Evolutionary conservation across 2,888 invertebrate genomes (phyloP).

Genomic region (Hyposoter dolosus): DNA sequence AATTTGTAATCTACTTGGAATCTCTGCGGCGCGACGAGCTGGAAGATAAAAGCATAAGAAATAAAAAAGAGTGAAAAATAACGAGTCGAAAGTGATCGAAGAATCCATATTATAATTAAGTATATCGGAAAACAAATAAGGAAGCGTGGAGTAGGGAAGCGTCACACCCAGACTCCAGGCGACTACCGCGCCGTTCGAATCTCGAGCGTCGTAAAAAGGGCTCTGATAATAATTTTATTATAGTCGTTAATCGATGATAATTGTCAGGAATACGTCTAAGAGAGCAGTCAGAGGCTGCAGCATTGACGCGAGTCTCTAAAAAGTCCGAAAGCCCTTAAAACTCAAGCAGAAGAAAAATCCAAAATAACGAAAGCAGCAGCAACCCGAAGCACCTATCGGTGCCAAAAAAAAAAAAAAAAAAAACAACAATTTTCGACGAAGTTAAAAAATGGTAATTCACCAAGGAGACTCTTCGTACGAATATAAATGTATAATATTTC

Average conservation of each 20-base stretch:
- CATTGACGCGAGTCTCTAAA: not conserved
- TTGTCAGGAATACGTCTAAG: conserved; percentile 29
- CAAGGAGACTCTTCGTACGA: conserved; percentile 30
- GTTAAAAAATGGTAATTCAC: conserved; percentile 7
- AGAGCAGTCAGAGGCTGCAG: conserved; percentile 33
- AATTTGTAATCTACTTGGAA: conserved; percentile 64
- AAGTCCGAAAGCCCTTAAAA: conserved; percentile 12
- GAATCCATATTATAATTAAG: conserved; percentile 57
- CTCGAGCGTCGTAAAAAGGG: conserved; percentile 51
- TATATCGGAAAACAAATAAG: conserved; percentile 23
- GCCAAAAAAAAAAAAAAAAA: conserved; percentile 31
- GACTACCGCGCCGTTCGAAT: conserved; percentile 47
- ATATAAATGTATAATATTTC: conserved; percentile 48
- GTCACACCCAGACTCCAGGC: conserved; percentile 40
- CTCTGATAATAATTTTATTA: conserved; percentile 61
- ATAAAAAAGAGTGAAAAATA: conserved; percentile 26
- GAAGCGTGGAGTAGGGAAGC: conserved; percentile 29
- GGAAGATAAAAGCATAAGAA: conserved; percentile 18
- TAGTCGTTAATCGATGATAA: conserved; percentile 56
- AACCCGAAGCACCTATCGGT: not conserved
- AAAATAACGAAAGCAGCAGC: conserved; percentile 4
- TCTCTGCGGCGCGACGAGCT: conserved; percentile 66
- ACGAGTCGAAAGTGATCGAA: conserved; percentile 36
- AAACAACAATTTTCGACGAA: conserved; percentile 16
- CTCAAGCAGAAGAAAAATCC: conserved; percentile 8